Evolutionary conservation across 2,113 vertebrate species (phyloP), one percentile per base, ranked within the genome.

Genomic region (Chloroceryle aenea): DNA sequence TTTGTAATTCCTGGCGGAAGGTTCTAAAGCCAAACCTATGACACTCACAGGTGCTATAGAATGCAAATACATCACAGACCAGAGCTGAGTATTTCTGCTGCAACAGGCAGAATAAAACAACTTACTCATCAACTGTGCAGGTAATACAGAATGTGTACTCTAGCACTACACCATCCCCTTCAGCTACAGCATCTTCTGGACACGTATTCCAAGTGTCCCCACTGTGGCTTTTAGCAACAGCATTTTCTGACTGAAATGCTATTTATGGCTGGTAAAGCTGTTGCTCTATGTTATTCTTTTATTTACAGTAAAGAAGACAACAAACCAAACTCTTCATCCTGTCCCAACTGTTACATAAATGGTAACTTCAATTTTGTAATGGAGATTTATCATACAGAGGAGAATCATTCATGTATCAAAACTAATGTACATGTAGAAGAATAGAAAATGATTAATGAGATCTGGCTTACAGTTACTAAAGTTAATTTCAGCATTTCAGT

Each of bases 31-130:
- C 53, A 64, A 58, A 50, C 25, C 38, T 12, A 14, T 8, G 27
- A 22, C 0, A 0, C 21, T 76, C 42, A 83, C 50, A 32, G 36
- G 32, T 55, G 29, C 34, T 59, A 7, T 2, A 2, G 18, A 40
- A 9, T 27, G n/a, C 43, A 87, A 87, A 82, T 26, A 62, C 4
- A 1, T 7, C 53, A 61, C 9, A 64, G 64, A 81, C 13, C 18
- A 63, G 32, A 64, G 25, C 13, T 53, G 8, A 45, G 29, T 32
- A 25, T 29, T 93, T 84, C 56, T 75, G 5, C 47, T 86, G 22
- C 36, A 75, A 72, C 4, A 64, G 19, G 19, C 13, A 79, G 38
- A 88, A 55, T 27, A 83, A 76, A 93, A 21, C 29, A 85, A 80
- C 43, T n/a, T 77, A 52, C 40, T 89, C 9, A 23, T 42, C 3